Conservation (phyloP, 1,140 invertebrate species). For the Agrilus planipennis region DNA sequence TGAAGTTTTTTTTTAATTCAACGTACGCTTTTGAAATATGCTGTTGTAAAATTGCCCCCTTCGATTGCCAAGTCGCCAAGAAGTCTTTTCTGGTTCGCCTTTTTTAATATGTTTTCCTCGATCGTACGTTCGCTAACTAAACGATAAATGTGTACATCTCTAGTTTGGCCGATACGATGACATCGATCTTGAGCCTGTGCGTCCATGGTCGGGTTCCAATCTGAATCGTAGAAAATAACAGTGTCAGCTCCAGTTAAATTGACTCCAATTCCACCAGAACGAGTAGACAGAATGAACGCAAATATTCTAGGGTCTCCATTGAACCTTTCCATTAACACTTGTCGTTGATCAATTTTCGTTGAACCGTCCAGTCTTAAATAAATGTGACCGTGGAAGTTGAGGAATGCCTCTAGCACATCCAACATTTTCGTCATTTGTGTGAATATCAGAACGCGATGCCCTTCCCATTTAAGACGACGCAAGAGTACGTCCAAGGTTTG, state of each 20-base stretch:
- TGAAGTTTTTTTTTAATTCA: neutral
- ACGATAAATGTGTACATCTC: constrained; percentile 98
- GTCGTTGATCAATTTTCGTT: constrained; percentile 91
- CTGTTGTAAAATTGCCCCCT: constrained; percentile 81
- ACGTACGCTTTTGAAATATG: neutral
- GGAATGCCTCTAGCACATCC: constrained; percentile 94
- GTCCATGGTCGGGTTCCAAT: constrained; percentile 99
- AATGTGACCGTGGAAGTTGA: constrained; percentile 93
- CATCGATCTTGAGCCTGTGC: constrained; percentile 97
- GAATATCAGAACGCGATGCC: constrained; percentile 92
- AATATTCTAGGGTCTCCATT: constrained; percentile 93
- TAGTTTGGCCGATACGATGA: constrained; percentile 97
- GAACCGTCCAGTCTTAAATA: constrained; percentile 95
- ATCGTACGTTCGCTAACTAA: constrained; percentile 94
- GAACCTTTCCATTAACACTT: constrained; percentile 95
- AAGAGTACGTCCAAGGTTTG: constrained; percentile 75
- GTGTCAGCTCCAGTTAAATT: constrained; percentile 99
- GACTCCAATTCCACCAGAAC: constrained; percentile 95
- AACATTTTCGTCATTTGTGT: constrained; percentile 99
- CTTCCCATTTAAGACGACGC: constrained; percentile 68
- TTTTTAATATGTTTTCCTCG: constrained; percentile 98
- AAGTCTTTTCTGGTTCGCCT: constrained; percentile 94
- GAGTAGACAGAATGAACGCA: constrained; percentile 94
- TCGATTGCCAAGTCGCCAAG: constrained; percentile 97
- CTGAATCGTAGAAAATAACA: constrained; percentile 99